Evolutionary conservation across 2,797 vertebrate genomes (phyloP).

Genomic region (Atherinosoma microstoma): DNA sequence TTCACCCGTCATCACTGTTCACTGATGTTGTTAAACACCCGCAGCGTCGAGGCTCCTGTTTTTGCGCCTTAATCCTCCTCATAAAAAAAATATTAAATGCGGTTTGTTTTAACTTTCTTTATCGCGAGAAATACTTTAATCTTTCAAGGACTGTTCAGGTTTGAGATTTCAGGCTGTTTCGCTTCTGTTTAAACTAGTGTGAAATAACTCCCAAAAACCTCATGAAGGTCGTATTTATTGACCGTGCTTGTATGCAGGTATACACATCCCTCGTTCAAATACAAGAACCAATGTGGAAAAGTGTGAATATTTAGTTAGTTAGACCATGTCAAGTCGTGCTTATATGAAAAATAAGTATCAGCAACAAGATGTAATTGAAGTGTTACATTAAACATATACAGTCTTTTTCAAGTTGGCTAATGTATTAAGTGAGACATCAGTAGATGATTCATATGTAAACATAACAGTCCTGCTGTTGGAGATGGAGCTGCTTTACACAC

Average conservation of each 20-base stretch:
- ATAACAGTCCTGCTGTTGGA: neutral
- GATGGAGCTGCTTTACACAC: neutral
- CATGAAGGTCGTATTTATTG: neutral
- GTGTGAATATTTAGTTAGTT: too few species aligned
- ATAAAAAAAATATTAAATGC: neutral
- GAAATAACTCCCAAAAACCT: neutral
- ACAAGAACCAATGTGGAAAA: too few species aligned
- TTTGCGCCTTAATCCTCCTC: too few species aligned
- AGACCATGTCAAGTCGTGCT: too few species aligned
- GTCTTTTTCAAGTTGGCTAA: too few species aligned
- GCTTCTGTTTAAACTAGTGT: neutral
- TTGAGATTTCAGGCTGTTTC: neutral
- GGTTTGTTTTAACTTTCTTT: neutral
- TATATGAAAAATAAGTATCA: neutral
- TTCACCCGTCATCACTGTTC: conserved; percentile 7
- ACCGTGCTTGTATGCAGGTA: too few species aligned
- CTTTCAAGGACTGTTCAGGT: neutral
- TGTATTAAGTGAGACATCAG: too few species aligned
- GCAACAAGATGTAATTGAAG: neutral
- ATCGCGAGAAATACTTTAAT: neutral
- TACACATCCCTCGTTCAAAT: too few species aligned
- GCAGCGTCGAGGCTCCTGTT: too few species aligned
- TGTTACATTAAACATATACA: too few species aligned
- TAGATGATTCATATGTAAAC: neutral
- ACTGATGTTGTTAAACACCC: neutral